phyloP scores from a whole-genome alignment of 2,797 vertebrate species.

The Sciaenops ocellatus region DNA sequence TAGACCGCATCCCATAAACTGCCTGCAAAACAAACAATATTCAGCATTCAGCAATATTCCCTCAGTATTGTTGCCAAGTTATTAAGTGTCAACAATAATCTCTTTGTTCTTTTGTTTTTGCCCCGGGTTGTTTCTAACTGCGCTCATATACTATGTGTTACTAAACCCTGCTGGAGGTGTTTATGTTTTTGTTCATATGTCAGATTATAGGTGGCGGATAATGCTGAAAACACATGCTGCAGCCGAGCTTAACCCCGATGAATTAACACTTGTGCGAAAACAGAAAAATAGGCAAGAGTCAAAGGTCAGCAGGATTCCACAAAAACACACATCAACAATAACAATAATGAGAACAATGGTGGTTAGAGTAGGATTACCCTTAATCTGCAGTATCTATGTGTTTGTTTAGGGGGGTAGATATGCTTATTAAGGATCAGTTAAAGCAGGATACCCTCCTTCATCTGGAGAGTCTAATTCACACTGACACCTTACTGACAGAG shows the following conservation, averaged over 20 bases:
- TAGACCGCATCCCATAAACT: constrained; percentile 13
- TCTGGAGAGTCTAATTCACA: constrained; percentile 17
- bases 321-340: constrained; percentile 37
- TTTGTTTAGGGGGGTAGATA: constrained; percentile 52
- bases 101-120: constrained; percentile 47
- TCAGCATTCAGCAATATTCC: constrained; percentile 16
- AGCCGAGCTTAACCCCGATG: constrained; percentile 17
- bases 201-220: constrained; percentile 64
- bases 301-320: constrained; percentile 34
- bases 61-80: constrained; percentile 15
- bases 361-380: constrained; percentile 67
- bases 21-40: constrained; percentile 18
- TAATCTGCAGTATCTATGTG: constrained; percentile 70
- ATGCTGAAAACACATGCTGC: constrained; percentile 70
- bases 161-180: constrained; percentile 55
- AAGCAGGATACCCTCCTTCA: constrained; percentile 7
- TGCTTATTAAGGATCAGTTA: constrained; percentile 48
- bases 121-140: constrained; percentile 28
- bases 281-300: constrained; percentile 41
- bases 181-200: constrained; percentile 58
- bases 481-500: constrained; percentile 60
- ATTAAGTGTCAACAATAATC: constrained; percentile 44
- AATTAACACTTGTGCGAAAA: constrained; percentile 54
- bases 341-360: constrained; percentile 64
- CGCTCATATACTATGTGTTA: constrained; percentile 1